Conservation (phyloP, 2,113 vertebrate species). For the Microtus pennsylvanicus region DNA sequence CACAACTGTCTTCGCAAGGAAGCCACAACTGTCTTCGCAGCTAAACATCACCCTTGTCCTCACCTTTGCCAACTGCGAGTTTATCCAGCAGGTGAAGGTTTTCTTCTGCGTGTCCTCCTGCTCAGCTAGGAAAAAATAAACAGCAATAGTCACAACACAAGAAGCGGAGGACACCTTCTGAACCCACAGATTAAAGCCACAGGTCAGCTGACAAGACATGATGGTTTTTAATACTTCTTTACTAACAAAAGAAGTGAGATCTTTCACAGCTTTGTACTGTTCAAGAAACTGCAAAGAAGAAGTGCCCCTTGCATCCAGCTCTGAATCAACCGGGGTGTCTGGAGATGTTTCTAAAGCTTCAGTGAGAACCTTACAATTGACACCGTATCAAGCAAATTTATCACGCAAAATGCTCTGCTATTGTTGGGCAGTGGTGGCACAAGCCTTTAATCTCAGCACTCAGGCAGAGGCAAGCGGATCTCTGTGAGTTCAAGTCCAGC, state of each 20-base stretch:
- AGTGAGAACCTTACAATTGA: background rate
- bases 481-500: too few relatives aligned
- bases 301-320: background rate
- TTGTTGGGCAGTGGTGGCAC: too few relatives aligned
- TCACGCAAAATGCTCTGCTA: background rate
- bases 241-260: background rate
- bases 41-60: constrained; percentile 48
- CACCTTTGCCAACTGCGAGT: constrained; percentile 96
- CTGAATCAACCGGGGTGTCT: background rate
- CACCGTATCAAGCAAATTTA: background rate
- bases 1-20: too few relatives aligned
- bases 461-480: too few relatives aligned
- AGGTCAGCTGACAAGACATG: background rate
- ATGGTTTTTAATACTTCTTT: constrained; percentile 24
- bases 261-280: background rate
- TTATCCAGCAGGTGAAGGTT: constrained; percentile 98
- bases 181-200: background rate
- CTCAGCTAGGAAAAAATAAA: constrained; percentile 88
- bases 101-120: constrained; percentile 97
- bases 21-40: background rate
- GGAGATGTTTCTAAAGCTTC: background rate
- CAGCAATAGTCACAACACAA: background rate
- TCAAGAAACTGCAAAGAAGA: background rate
- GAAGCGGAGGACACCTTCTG: background rate
- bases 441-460: too few relatives aligned